These are phyloP conservation scores for Tenebrosternarchus preto DNA, from an alignment of 2,113 vertebrate species.

Conservation along the genomic window DNA sequence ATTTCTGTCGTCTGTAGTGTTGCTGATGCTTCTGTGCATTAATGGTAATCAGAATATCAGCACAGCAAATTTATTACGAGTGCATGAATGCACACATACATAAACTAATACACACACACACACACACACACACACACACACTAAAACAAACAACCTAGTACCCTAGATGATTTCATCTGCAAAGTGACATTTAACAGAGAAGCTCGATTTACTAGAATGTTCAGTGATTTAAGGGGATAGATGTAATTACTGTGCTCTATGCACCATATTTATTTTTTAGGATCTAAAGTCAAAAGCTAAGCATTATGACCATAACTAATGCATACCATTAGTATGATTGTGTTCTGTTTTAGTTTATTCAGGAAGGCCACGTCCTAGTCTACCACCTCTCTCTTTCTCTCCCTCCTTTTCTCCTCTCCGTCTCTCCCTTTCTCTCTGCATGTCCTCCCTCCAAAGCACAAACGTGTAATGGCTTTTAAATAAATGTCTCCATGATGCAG, in stretches of 20 bases:
- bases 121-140: conserved; percentile 50
- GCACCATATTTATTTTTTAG: conserved; percentile 81
- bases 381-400: conserved; percentile 55
- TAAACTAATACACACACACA: conserved; percentile 37
- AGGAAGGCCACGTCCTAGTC: neutral
- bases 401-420: conserved; percentile 36
- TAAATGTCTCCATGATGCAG: conserved; percentile 72
- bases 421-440: conserved; percentile 56
- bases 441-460: conserved; percentile 52
- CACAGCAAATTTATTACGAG: conserved; percentile 1
- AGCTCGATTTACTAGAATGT: conserved; percentile 56
- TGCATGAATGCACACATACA: no score
- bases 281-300: conserved; percentile 78
- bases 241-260: conserved; percentile 82
- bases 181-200: conserved; percentile 61
- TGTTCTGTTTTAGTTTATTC: conserved; percentile 72
- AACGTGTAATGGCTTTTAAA: conserved; percentile 80
- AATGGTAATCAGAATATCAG: conserved; percentile 15
- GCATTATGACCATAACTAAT: conserved; percentile 87
- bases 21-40: conserved; percentile 20
- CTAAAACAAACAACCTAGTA: conserved; percentile 62
- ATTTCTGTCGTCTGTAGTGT: conserved; percentile 14
- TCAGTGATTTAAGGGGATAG: conserved; percentile 73
- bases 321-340: conserved; percentile 88
- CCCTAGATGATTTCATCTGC: conserved; percentile 73